phyloP scores from a whole-genome alignment of 2,797 vertebrate species.

The Mormyrus hasselquistii region DNA sequence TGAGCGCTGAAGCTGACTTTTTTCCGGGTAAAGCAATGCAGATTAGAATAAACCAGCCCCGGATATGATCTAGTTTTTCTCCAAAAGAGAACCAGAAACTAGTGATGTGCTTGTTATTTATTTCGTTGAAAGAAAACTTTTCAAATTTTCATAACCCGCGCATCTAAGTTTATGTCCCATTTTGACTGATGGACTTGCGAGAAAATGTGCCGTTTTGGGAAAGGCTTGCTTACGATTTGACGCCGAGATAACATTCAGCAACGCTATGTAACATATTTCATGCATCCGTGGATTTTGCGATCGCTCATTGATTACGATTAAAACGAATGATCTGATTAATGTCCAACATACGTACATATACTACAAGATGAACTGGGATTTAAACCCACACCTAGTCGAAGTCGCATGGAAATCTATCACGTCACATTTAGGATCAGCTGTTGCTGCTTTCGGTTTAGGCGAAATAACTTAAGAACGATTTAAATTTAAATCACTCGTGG shows the following conservation, averaged over 20 bases:
- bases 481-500: not conserved
- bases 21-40: conserved; percentile 62
- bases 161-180: not conserved
- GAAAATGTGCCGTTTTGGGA: not conserved
- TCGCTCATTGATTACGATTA: not conserved
- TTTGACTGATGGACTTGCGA: not conserved
- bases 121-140: not conserved
- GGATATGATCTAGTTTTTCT: conserved; percentile 57
- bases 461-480: not conserved
- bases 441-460: not conserved
- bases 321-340: not conserved
- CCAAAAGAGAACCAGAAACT: conserved; percentile 19
- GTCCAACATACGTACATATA: not conserved
- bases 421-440: not conserved
- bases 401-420: not conserved
- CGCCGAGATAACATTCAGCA: not conserved
- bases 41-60: conserved; percentile 68
- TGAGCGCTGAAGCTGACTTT: conserved; percentile 23
- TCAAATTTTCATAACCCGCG: not conserved
- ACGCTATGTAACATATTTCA: not conserved
- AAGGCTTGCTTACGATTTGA: not conserved
- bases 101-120: conserved; percentile 15
- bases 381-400: not conserved
- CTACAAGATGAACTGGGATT: not conserved
- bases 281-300: not conserved